Conservation (phyloP, 2,888 invertebrate genomes). For the Ornithoptera alexandrae region DNA sequence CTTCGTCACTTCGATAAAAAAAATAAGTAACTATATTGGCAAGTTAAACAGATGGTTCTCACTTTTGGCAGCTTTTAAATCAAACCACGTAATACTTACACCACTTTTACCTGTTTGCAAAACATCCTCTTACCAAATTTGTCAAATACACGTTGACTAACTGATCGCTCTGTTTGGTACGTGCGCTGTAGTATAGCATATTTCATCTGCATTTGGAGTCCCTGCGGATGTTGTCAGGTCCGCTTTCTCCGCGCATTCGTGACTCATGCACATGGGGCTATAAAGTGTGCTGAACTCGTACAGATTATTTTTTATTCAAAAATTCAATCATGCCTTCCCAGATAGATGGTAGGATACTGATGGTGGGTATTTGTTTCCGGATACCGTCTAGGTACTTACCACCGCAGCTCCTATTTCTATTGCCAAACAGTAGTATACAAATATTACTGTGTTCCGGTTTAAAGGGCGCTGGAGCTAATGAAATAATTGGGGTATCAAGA, state of each 20-base stretch:
- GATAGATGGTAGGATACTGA: no score
- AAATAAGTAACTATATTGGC: not conserved
- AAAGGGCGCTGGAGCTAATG: no score
- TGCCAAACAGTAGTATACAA: no score
- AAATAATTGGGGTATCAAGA: no score
- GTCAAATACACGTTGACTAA: constrained; percentile 22
- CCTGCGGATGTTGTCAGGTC: constrained; percentile 33
- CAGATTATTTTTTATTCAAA: not conserved
- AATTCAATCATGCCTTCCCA: no score
- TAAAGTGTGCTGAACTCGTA: constrained; percentile 18
- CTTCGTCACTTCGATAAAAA: not conserved
- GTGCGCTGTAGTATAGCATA: constrained; percentile 10
- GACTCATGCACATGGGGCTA: constrained; percentile 35
- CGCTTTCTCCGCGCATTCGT: constrained; percentile 37
- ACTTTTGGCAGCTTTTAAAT: constrained; percentile 17
- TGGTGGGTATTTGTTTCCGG: no score
- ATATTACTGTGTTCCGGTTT: no score
- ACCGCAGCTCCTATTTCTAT: no score
- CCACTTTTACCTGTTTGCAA: constrained; percentile 14
- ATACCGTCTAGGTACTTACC: no score
- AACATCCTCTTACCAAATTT: constrained; percentile 23
- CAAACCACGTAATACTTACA: constrained; percentile 11
- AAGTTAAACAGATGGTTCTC: not conserved
- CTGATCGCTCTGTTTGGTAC: constrained; percentile 5
- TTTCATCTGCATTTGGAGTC: constrained; percentile 36